Conservation (phyloP, 2,113 vertebrate genomes). For the Arenaria interpres region DNA sequence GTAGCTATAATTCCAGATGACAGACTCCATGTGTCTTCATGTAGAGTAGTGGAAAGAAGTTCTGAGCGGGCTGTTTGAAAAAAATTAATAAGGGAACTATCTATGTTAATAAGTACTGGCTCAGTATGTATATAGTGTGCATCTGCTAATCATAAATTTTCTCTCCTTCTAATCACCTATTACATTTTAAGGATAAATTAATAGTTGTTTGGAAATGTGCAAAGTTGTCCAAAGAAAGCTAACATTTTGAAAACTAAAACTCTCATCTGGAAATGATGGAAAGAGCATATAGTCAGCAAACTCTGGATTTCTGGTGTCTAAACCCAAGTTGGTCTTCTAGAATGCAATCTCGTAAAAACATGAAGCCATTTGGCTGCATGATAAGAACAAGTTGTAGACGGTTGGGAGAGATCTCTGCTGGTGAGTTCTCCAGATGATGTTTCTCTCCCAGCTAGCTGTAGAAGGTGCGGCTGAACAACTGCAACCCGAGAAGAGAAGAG, state of each 20-base stretch:
- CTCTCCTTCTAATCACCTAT: neutral
- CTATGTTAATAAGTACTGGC: neutral
- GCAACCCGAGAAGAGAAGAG: constrained; percentile 17
- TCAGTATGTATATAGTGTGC: neutral
- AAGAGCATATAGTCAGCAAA: neutral
- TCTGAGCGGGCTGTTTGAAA: neutral
- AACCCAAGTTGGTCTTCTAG: neutral
- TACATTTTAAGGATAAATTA: neutral
- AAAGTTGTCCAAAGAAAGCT: neutral
- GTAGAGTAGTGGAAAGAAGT: neutral
- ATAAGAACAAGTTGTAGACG: neutral
- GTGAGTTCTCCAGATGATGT: neutral
- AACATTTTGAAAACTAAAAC: neutral
- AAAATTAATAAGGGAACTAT: neutral
- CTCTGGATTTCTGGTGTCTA: neutral
- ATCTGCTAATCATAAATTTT: neutral
- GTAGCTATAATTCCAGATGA: neutral
- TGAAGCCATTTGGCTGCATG: neutral
- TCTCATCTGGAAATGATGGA: neutral
- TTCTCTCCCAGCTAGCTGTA: neutral
- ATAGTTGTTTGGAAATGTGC: neutral
- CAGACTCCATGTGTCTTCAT: neutral
- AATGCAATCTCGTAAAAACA: neutral
- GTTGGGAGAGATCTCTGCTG: neutral
- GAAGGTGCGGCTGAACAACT: neutral